phyloP scores from a whole-genome alignment of 2,113 vertebrate species.

The Piprites chloris region DNA sequence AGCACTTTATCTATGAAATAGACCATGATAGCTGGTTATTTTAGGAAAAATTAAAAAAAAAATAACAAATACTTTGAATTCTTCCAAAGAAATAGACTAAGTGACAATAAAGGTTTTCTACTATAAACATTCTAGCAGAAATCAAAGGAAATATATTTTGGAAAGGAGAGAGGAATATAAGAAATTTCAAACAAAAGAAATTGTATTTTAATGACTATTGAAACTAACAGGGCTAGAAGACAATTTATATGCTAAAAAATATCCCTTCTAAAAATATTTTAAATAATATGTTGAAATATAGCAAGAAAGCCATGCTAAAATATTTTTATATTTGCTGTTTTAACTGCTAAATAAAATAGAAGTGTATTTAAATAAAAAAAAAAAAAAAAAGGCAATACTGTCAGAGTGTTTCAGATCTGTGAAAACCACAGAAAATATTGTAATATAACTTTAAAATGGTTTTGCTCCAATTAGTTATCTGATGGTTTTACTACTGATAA shows the following conservation, averaged over 20 bases:
- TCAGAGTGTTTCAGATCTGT: not conserved
- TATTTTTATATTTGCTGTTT: not conserved
- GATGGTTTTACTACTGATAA: constrained; percentile 1
- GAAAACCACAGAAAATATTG: not conserved
- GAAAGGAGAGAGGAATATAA: not conserved
- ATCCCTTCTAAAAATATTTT: not conserved
- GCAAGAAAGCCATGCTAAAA: not conserved
- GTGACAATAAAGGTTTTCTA: not conserved
- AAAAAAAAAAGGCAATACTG: not conserved
- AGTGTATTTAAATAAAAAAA: not conserved
- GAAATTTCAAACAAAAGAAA: not conserved
- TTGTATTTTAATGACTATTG: not conserved
- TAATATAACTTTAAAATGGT: not conserved
- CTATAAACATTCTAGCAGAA: not conserved
- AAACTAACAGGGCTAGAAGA: not conserved
- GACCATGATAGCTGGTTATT: rapidly evolving
- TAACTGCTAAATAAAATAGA: not conserved
- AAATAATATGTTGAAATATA: not conserved
- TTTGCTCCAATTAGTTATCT: not conserved
- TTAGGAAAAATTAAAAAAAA: not conserved
- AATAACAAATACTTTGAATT: not conserved
- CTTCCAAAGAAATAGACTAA: not conserved
- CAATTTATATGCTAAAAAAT: not conserved
- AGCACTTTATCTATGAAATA: not conserved
- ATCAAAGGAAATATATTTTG: not conserved